Base-by-base conservation (phyloP, 2,888 invertebrate genomes). In the Orthonychiurus folsomi region DNA sequence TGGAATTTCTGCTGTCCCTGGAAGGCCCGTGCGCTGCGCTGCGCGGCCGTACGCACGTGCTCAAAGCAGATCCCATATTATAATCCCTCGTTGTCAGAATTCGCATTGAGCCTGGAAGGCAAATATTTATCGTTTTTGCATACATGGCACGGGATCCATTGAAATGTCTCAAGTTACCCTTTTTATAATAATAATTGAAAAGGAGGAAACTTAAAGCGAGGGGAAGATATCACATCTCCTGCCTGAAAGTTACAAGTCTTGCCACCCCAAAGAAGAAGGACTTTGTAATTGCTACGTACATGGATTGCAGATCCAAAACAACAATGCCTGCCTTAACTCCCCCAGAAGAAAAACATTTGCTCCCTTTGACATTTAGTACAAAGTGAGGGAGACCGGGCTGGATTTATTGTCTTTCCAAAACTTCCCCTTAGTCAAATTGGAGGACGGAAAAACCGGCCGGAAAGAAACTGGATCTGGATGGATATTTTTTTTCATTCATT, bases 341-440 rank as follows among this genome's bases (percentile, higher is more conserved):
- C 37, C 15, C 37, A 37, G 37, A 37, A 37, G 37, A 15, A 37
- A 37, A 37, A 37, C 37, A 37, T 37, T 37, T 37, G 37, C 37
- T 37, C 37, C 37, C 37, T 37, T 37, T 37, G 37, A 37, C 37
- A 37, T 37, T 37, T 37, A 37, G 37, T 37, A 37, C 37, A 37
- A 37, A 37, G 37, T 37, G 37, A 15, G 37, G 5, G n/a, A n/a
- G n/a, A n/a, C n/a, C n/a, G 5, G 9, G 15, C 37, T 37, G 37
- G 37, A 37, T 37, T 37, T 37, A 37, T 37, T 37, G 15, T 37
- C 37, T 37, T 37, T 37, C 15, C 9, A 9, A 37, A 37, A 37
- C 37, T 9, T 15, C 5, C 37, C 5, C 37, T 9, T 15, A 37
- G 9, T 37, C 37, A 37, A 37, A 37, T 37, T 37, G 37, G 37